Conservation (phyloP, 2,888 invertebrate species). For the Aspidapion aeneum region DNA sequence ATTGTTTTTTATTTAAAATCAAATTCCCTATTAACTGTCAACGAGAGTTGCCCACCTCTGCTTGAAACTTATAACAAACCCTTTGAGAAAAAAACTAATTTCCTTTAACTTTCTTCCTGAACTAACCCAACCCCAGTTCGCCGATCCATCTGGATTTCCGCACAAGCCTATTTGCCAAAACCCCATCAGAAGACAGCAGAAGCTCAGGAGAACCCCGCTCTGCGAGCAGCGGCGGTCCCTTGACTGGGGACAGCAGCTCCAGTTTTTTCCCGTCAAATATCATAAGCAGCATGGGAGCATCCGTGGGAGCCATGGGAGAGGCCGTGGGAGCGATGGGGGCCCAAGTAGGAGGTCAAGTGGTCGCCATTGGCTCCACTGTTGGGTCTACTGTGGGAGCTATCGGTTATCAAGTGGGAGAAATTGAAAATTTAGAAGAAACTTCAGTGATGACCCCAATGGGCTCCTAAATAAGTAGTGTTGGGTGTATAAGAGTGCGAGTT, state of each 20-base stretch:
- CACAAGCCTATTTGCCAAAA: constrained; percentile 88
- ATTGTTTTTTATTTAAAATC: too few species aligned
- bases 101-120: constrained; percentile 5
- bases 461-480: too few species aligned
- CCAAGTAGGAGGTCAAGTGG: constrained; percentile 41
- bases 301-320: constrained; percentile 42
- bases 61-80: too few species aligned
- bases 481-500: too few species aligned
- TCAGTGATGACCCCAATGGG: constrained; percentile 41
- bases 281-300: constrained; percentile 46
- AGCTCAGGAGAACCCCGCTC: constrained; percentile 55
- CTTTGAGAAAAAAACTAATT: too few species aligned
- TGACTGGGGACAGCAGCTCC: constrained; percentile 39
- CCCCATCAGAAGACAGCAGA: constrained; percentile 88
- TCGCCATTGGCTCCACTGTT: constrained; percentile 44
- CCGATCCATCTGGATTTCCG: constrained; percentile 95
- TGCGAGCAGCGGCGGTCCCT: constrained; percentile 53
- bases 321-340: constrained; percentile 42
- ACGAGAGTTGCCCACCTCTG: too few species aligned
- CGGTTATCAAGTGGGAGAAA: constrained; percentile 39
- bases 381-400: constrained; percentile 41
- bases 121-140: constrained; percentile 58
- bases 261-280: constrained; percentile 48
- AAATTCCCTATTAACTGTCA: too few species aligned
- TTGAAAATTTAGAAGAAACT: constrained; percentile 39